Percentiles rank a stretch among this genome's conserved stretches.
Evolutionary conservation across 2,797 vertebrate genomes (phyloP).

Genomic region (Enteromius fasciolatus): DNA sequence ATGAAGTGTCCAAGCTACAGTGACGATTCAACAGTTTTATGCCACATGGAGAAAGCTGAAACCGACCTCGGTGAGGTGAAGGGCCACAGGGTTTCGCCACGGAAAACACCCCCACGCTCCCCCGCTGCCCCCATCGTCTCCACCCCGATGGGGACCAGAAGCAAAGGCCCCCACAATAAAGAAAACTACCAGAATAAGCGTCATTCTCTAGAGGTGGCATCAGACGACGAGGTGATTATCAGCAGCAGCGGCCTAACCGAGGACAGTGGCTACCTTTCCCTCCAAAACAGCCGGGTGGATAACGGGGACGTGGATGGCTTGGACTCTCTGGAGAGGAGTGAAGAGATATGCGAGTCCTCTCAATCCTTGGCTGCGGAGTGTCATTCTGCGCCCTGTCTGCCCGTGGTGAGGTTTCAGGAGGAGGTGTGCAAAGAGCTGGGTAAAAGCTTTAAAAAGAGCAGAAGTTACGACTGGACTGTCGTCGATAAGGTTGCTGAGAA

Average conservation of each 20-base stretch:
- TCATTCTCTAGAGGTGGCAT: constrained; percentile 47
- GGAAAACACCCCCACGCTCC: constrained; percentile 61
- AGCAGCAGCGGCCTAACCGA: constrained; percentile 66
- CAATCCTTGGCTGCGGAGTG: constrained; percentile 36
- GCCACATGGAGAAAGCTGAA: constrained; percentile 36
- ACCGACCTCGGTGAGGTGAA: constrained; percentile 30
- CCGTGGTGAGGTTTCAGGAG: constrained; percentile 83
- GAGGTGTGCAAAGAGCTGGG: constrained; percentile 84
- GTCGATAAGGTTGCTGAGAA: constrained; percentile 77
- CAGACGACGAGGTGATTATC: constrained; percentile 67
- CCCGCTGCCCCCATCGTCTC: constrained; percentile 31
- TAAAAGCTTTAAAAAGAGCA: constrained; percentile 78
- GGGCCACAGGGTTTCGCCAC: constrained; percentile 59
- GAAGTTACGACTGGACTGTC: constrained; percentile 80
- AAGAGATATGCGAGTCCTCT: not conserved
- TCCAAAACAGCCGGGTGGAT: constrained; percentile 79
- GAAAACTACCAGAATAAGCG: constrained; percentile 77
- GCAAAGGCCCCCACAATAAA: constrained; percentile 80
- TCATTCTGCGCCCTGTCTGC: constrained; percentile 72
- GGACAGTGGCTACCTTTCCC: constrained; percentile 92
- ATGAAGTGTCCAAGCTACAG: constrained; percentile 56
- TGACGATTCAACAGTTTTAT: constrained; percentile 16
- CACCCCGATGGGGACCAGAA: constrained; percentile 57
- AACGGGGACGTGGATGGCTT: constrained; percentile 61
- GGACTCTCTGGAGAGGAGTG: constrained; percentile 30